Base-by-base conservation (phyloP, 2,888 invertebrate genomes). In the Phortica okadai region DNA sequence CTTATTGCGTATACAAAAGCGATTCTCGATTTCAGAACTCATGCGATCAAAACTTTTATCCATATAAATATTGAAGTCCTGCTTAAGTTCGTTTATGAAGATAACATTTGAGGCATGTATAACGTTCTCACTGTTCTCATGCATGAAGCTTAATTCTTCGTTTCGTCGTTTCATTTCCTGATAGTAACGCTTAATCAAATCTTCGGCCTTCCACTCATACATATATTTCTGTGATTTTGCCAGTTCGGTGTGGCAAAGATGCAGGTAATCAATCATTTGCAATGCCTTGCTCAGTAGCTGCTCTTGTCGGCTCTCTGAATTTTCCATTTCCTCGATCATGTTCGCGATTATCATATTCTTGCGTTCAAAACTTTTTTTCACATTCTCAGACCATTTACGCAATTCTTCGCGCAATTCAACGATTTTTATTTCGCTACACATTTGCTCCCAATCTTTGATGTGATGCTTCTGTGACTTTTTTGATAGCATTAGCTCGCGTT, bases 251-350 rank as follows among this genome's bases (percentile, higher is more conserved):
- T 84, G 88, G 74, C 86, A 87, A 70, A 90, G 84, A 7, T 77
- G 80, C 50, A 91, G 78, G 82, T 89, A 90, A 50, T 91, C 89
- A 69, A 91, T 79, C 33, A 89, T 72, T 16, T 89, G 82, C 1
- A 88, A 10, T 0, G 90, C 88, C 1, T 79, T 83, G 7, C 82
- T 80, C 56, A 83, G 88, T 58, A 79, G 82, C 3, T 82, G 81
- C 4, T 83, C 79, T 50, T 90, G 87, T 78, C 87, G 84, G 66
- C 90, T 88, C 33, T 89, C 82, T 0, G 89, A 89, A 73, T 83
- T 81, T 0, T 79, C 78, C 59, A 91, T 82, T 6, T 87, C 89
- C 0, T 84, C 81, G 7, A 90, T 7, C 4, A 90, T 76, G 72
- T 78, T 78, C 2, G 81, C 50, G 3, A 91, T 82, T 74, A 84